Evolutionary conservation across 1,140 invertebrate genomes (phyloP).

Genomic region (Ceratosolen fusciceps): DNA sequence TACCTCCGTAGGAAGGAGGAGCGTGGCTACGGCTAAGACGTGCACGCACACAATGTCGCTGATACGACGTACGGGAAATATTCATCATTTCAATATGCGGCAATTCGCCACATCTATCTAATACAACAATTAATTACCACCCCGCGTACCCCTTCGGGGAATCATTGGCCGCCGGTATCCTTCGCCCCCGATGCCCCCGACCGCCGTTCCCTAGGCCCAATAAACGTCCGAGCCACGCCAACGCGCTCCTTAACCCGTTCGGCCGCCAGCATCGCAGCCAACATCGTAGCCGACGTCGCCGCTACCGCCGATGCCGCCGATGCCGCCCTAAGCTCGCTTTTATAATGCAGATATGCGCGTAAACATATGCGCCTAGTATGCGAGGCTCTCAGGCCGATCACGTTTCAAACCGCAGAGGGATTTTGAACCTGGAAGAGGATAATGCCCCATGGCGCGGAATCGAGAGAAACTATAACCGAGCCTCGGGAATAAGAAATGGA

Average conservation of each 20-base stretch:
- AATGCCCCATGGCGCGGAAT: not conserved
- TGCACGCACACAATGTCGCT: not conserved
- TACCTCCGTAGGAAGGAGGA: too few species aligned
- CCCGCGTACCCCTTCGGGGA: conserved; percentile 65
- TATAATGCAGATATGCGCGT: conserved; percentile 6
- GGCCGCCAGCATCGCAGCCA: too few species aligned
- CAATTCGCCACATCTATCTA: conserved; percentile 62
- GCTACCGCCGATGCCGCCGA: too few species aligned
- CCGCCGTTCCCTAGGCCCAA: too few species aligned
- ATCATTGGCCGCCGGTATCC: conserved; percentile 60
- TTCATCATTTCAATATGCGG: conserved; percentile 1
- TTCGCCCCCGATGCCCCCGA: too few species aligned
- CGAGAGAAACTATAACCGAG: conserved; percentile 11
- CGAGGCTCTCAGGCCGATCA: conserved; percentile 70
- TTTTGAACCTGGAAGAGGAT: conserved; percentile 27
- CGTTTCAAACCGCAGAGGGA: conserved; percentile 69
- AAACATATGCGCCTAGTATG: not conserved
- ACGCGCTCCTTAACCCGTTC: too few species aligned
- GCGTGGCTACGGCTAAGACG: not conserved
- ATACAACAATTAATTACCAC: conserved; percentile 69
- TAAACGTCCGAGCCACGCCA: too few species aligned
- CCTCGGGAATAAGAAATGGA: not conserved
- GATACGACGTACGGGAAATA: not conserved
- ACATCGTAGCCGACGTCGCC: too few species aligned
- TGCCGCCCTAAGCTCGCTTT: too few species aligned